Percentiles rank a stretch among this genome's conserved stretches.
Conservation (phyloP, 2,888 invertebrate genomes). For the Blastobasis lacticolella region DNA sequence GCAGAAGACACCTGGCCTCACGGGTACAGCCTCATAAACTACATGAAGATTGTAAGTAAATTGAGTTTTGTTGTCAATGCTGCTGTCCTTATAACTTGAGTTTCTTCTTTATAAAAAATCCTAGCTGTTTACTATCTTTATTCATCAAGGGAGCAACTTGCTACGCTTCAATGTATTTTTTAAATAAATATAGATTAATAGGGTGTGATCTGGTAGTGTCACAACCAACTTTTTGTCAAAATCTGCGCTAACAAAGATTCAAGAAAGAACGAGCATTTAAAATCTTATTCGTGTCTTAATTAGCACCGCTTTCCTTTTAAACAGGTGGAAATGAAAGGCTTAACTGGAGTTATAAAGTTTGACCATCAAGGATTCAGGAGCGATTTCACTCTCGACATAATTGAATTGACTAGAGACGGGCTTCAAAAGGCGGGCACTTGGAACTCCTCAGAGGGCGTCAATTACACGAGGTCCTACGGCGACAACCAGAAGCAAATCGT, state of each 20-base stretch:
- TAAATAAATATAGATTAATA: too few species aligned
- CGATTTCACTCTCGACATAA: conserved; percentile 92
- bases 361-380: conserved; percentile 95
- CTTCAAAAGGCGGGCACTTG: conserved; percentile 89
- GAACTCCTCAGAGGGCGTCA: conserved; percentile 91
- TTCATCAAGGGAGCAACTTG: too few species aligned
- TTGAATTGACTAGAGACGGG: conserved; percentile 90
- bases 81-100: too few species aligned
- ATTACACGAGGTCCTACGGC: conserved; percentile 89
- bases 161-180: too few species aligned
- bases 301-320: not conserved
- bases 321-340: conserved; percentile 93
- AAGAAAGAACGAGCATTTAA: not conserved
- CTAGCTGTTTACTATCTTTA: too few species aligned
- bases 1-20: conserved; percentile 94
- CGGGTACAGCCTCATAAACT: conserved; percentile 95
- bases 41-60: conserved; percentile 93
- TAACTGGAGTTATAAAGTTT: conserved; percentile 94
- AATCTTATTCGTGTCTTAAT: not conserved
- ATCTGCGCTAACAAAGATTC: too few species aligned
- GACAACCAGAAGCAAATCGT: conserved; percentile 92
- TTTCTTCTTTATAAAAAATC: too few species aligned
- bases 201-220: too few species aligned
- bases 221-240: too few species aligned
- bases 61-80: not conserved